Base-by-base conservation (phyloP, 2,888 invertebrate genomes). In the Candidula unifasciata region DNA sequence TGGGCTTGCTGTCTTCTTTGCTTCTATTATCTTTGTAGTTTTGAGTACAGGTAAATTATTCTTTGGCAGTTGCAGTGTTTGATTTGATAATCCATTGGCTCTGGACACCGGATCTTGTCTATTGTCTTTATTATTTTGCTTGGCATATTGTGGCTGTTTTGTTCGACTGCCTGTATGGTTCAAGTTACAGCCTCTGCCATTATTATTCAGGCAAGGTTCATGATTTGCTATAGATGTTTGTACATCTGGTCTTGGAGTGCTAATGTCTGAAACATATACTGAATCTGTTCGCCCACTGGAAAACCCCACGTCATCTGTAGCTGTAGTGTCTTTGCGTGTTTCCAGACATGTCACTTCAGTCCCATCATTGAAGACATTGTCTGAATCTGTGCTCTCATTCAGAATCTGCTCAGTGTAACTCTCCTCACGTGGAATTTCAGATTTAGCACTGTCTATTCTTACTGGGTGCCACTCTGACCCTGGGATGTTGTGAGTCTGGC, bases 281-380 rank as follows among this genome's bases (percentile, higher is more conserved):
- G 83, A 78, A 16, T 83, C 83, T 1, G 83, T 83, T 33, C 6
- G 83, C 54, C 69, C 60, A 44, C 83, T 83, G 60, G 83, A 83
- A 37, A 79, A 83, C 0, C 66, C 66, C 18, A n/a, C 33, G 54
- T 71, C 83, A 54, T 83, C 83, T 24, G 83, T 83, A 57, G 83
- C 78, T 3, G 83, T 82, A 30, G 74, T 69, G 69, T 78, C 69
- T 33, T 57, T 77, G 35, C 44, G 37, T 33, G 33, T 83, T 33
- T 68, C 71, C 21, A 64, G 21, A 52, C 73, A 74, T 44, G 73
- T 74, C 27, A 52, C 71, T 24, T 52, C 68, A 13, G 30, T 66
- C 3, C 37, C 37, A 13, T 82, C 82, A 44, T 78, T 52, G 52
- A 69, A 78, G 37, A 60, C 78, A 33, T 83, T 77, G 27, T 83